phyloP scores from a whole-genome alignment of 2,888 invertebrate genomes.

The Phania funesta region DNA sequence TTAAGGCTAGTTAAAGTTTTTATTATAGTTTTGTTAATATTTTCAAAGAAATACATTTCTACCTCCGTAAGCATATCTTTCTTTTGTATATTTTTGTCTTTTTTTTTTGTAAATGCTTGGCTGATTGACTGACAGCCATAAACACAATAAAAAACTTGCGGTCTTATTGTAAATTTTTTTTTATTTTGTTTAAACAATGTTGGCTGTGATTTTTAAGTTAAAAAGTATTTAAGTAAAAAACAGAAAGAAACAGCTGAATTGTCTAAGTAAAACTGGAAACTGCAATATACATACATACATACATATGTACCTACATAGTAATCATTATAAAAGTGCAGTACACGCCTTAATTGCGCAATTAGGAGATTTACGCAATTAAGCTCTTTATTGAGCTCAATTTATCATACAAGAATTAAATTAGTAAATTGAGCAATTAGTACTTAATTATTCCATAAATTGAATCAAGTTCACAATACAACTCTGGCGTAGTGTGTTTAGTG shows the following conservation, averaged over 20 bases:
- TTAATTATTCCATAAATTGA: too few relatives aligned
- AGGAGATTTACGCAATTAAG: too few relatives aligned
- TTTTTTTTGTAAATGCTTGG: slow-evolving; percentile 37
- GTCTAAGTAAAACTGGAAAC: background rate
- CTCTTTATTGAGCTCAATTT: too few relatives aligned
- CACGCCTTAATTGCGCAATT: too few relatives aligned
- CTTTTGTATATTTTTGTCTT: background rate
- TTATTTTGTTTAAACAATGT: slow-evolving; percentile 2
- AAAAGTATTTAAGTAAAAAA: background rate
- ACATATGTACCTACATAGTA: too few relatives aligned
- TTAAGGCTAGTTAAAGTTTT: slow-evolving; percentile 35
- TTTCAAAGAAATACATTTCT: slow-evolving; percentile 24
- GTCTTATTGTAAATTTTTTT: slow-evolving; percentile 35
- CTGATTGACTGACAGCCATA: slow-evolving; percentile 57
- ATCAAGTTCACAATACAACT: too few relatives aligned
- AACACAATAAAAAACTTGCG: slow-evolving; percentile 62
- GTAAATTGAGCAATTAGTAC: too few relatives aligned
- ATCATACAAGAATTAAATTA: too few relatives aligned
- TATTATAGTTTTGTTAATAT: slow-evolving; percentile 31
- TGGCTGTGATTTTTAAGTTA: slow-evolving; percentile 1
- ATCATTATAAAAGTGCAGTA: too few relatives aligned
- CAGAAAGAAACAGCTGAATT: background rate
- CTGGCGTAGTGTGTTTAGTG: too few relatives aligned
- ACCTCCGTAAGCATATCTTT: background rate
- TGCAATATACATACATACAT: background rate